Percentiles rank a stretch among this genome's conserved stretches.
Evolutionary conservation across 2,797 vertebrate genomes (phyloP).

Genomic region (Mus spretus): DNA sequence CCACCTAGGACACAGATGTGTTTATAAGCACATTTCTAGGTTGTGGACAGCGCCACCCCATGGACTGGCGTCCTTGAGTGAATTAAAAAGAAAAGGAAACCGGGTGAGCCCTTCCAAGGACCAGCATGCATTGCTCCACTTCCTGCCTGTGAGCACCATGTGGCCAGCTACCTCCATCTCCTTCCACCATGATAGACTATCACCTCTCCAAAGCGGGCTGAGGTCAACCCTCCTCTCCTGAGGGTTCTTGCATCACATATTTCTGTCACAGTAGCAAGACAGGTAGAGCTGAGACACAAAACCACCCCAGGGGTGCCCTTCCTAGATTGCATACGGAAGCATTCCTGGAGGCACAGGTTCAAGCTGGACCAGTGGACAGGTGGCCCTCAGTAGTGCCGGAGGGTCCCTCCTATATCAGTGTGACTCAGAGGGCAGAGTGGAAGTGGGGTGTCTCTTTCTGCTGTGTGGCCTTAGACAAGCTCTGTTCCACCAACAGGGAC

Average conservation of each 20-base stretch:
- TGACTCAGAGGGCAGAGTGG: neutral
- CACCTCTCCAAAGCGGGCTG: neutral
- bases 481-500: neutral
- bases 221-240: neutral
- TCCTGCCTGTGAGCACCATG: neutral
- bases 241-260: neutral
- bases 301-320: neutral
- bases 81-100: no score
- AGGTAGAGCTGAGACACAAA: neutral
- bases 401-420: neutral
- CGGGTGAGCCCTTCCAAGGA: neutral
- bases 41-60: neutral
- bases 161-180: neutral
- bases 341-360: neutral
- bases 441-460: neutral
- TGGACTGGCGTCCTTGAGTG: neutral
- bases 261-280: neutral
- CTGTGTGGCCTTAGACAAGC: neutral
- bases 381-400: neutral
- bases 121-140: neutral
- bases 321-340: neutral
- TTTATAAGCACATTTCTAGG: neutral
- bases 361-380: neutral
- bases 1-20: neutral
- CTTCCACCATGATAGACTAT: no score